Percentiles rank a stretch among this genome's conserved stretches.
These are phyloP conservation scores for Pseudococcus longispinus DNA, from an alignment of 2,888 invertebrate species.

Conservation along the genomic window DNA sequence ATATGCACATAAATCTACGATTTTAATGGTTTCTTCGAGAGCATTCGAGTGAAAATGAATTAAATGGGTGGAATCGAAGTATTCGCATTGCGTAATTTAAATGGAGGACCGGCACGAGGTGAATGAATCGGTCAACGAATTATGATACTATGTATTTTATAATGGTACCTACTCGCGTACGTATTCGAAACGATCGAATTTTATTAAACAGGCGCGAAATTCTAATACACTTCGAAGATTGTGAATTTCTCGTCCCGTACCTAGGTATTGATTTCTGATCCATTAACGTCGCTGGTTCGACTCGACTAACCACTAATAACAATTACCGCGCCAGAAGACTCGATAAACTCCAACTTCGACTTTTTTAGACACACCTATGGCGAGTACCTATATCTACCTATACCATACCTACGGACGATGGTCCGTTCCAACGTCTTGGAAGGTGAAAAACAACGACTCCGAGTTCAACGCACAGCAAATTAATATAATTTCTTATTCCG, in stretches of 20 bases:
- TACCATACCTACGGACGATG: not conserved
- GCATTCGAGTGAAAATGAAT: constrained; percentile 35
- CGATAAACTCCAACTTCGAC: constrained; percentile 34
- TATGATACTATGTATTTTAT: not conserved
- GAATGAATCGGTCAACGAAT: constrained; percentile 19
- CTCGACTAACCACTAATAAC: constrained; percentile 27
- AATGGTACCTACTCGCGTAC: not conserved
- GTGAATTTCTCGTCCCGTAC: not conserved
- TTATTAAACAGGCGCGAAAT: not conserved
- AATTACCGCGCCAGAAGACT: constrained; percentile 7
- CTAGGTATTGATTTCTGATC: constrained; percentile 12
- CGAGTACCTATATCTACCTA: not conserved
- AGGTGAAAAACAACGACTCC: constrained; percentile 10
- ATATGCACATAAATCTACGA: not conserved
- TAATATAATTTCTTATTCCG: constrained; percentile 45
- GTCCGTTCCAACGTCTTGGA: not conserved
- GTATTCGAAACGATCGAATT: not conserved
- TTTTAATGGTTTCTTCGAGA: constrained; percentile 28
- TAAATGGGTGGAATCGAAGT: constrained; percentile 26
- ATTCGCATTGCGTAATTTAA: constrained; percentile 13
- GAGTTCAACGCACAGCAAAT: constrained; percentile 44
- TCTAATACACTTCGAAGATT: not conserved
- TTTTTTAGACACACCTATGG: constrained; percentile 37
- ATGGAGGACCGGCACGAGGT: not conserved
- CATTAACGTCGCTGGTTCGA: constrained; percentile 10